Percentiles rank a stretch among this genome's conserved stretches.
Conservation (phyloP, 2,888 invertebrate genomes). For the Drosophila yooni region DNA sequence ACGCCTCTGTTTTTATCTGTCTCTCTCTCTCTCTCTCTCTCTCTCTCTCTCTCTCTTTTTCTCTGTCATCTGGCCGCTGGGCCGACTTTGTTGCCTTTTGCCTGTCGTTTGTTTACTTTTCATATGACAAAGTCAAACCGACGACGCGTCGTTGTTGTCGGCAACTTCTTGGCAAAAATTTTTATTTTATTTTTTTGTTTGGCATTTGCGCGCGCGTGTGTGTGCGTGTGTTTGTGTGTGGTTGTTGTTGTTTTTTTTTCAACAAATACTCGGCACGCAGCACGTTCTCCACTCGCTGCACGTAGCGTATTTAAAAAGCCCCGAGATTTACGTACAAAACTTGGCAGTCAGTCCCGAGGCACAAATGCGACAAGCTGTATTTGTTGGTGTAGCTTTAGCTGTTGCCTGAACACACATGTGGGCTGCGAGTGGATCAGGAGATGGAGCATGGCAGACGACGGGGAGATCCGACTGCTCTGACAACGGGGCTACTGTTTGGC, state of each 20-base stretch:
- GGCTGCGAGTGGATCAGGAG: conserved; percentile 42
- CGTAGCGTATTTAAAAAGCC: conserved; percentile 71
- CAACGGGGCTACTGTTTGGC: conserved; percentile 71
- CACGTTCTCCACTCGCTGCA: conserved; percentile 66
- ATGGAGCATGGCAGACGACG: conserved; percentile 4
- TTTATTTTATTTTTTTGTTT: conserved; percentile 43
- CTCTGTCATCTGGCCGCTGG: conserved; percentile 39
- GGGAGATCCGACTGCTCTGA: conserved; percentile 53
- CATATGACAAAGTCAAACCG: conserved; percentile 76
- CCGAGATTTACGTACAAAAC: conserved; percentile 76
- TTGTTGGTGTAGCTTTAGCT: conserved; percentile 3
- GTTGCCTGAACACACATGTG: conserved; percentile 37
- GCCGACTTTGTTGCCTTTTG: conserved; percentile 65
- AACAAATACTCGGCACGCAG: conserved; percentile 74
- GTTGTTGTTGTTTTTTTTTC: conserved; percentile 27
- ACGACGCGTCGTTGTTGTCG: conserved; percentile 61
- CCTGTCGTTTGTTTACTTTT: conserved; percentile 76
- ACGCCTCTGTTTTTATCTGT: conserved; percentile 30
- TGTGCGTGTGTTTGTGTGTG: background rate
- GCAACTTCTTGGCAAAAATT: conserved; percentile 70
- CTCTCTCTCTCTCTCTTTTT: background rate
- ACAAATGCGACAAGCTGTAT: conserved; percentile 55
- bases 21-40: background rate
- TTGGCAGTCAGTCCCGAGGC: conserved; percentile 46
- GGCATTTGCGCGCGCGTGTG: background rate